Evolutionary conservation across 2,797 vertebrate genomes (phyloP), one percentile per base, ranked within the genome.

Genomic region (Furcifer pardalis): DNA sequence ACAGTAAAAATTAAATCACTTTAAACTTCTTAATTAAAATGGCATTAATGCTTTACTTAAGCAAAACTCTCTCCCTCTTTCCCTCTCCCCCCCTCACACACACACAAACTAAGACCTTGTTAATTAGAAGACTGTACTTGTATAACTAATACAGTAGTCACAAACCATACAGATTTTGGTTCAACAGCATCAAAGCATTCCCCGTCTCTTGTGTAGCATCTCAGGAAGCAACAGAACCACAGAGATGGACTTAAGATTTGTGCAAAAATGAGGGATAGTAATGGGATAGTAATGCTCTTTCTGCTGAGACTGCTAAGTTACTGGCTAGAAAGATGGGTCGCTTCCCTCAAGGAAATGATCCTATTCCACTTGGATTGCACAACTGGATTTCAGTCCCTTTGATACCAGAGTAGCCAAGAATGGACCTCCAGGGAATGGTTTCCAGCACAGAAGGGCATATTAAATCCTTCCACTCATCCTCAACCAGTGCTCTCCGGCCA

Each of bases 281-380:
- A 30, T 60, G 30, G 65, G 63, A 9, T 56, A 62, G 49, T 21
- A 15, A 59, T 37, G 19, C 35, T 37, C 65, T 40, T 69, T 71
- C 32, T 77, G 75, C 82, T 84, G 82, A 78, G 75, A 59, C 19
- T 17, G 82, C 75, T 69, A 49, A 71, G 78, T 35, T 49, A 42
- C 42, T 49, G 49, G 37, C n/a, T 60, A 60, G 25, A 42, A 42
- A 71, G 13, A 62, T 4, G 10, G 66, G 35, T n/a, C 46, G 63
- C 30, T 84, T 71, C 66, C 46, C 35, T 59, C 35, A 42, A 56
- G 63, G 42, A 65, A 62, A 5, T 62, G 30, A 52, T 60, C 75
- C 49, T 75, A 76, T 19, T 66, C 32, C 13, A 71, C 8, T 12
- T 46, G 52, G 19, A 25, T 78, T 12, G 52, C 52, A 71, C 60